Conservation (phyloP, 2,797 vertebrate species). For the Falco novaeseelandiae region DNA sequence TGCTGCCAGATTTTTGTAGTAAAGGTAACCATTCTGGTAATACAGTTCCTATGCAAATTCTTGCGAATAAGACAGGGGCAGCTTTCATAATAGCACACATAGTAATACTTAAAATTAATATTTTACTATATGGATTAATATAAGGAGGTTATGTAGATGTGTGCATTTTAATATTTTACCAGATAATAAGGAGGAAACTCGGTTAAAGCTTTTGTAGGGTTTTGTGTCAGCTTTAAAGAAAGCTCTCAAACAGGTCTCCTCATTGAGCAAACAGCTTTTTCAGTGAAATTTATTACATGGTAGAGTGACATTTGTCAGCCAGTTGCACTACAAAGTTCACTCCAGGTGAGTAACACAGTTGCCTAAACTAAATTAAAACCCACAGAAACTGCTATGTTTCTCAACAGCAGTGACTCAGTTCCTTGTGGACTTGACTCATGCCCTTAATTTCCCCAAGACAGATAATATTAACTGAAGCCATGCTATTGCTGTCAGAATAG, state of each 20-base stretch:
- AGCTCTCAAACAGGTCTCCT: not conserved
- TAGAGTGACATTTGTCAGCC: not conserved
- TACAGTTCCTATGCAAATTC: not conserved
- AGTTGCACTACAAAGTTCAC: not conserved
- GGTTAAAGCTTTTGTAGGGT: not conserved
- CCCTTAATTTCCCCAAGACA: not conserved
- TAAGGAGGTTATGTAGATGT: not conserved
- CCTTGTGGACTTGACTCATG: rapidly evolving
- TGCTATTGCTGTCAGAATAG: not conserved
- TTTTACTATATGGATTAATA: not conserved
- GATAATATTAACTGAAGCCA: not conserved
- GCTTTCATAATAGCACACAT: not conserved
- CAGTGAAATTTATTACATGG: not conserved
- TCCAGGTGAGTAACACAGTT: not conserved
- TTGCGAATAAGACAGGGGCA: not conserved
- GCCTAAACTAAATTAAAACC: not conserved
- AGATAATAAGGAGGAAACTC: not conserved
- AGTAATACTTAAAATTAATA: not conserved
- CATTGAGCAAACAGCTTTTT: not conserved
- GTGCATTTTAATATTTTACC: not conserved
- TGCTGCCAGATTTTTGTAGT: not conserved
- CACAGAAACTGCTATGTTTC: not conserved
- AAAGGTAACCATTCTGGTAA: not conserved
- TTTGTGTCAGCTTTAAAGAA: not conserved
- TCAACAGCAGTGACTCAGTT: not conserved